These are phyloP conservation scores for Aphaenogaster ashmeadi DNA, from an alignment of 1,140 invertebrate species.

Conservation along the genomic window DNA sequence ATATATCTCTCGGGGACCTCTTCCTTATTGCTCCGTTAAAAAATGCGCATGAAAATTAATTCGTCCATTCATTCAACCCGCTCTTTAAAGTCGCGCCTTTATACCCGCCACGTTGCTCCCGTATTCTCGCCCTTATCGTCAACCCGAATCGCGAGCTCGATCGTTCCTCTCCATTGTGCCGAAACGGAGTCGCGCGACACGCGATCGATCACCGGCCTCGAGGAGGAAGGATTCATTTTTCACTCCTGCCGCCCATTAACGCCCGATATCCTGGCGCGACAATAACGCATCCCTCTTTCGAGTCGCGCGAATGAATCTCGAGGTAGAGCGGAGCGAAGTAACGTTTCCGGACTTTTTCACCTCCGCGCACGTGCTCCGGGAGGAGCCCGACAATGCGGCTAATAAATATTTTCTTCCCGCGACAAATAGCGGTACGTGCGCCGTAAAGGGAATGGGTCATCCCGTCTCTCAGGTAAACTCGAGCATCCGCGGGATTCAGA, in stretches of 20 bases:
- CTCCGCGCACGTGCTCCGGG: not conserved
- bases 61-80: not conserved
- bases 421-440: slow-evolving; percentile 30
- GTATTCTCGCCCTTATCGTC: slow-evolving; percentile 26
- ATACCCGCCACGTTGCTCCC: not conserved
- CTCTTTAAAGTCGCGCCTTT: slow-evolving; percentile 7
- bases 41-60: not conserved
- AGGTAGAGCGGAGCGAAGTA: not conserved
- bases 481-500: not conserved
- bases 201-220: slow-evolving; percentile 42
- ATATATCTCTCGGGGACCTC: not conserved
- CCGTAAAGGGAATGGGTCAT: slow-evolving; percentile 23
- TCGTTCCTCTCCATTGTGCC: slow-evolving; percentile 36
- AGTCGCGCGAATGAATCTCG: slow-evolving; percentile 40
- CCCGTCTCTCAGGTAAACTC: slow-evolving; percentile 16
- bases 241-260: slow-evolving; percentile 40
- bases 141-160: slow-evolving; percentile 29
- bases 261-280: slow-evolving; percentile 42
- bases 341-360: slow-evolving; percentile 30
- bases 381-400: not conserved
- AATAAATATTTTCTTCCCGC: slow-evolving; percentile 26
- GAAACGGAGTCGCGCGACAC: slow-evolving; percentile 25
- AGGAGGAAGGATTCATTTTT: slow-evolving; percentile 59
- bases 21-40: not conserved
- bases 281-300: slow-evolving; percentile 40